Conservation (phyloP, 2,113 vertebrate species). For the Odocoileus virginianus region DNA sequence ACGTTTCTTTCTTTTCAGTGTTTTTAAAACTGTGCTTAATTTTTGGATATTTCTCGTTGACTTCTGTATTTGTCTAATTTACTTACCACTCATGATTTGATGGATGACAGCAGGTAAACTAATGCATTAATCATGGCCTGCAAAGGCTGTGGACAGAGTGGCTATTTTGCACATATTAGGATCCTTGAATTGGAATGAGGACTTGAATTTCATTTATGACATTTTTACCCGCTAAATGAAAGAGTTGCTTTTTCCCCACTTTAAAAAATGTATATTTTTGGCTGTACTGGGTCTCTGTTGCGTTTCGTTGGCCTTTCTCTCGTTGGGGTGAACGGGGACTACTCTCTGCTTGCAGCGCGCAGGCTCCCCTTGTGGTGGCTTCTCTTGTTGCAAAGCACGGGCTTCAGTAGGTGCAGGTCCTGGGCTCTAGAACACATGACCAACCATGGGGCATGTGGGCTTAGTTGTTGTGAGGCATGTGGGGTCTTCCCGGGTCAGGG, state of each 20-base stretch:
- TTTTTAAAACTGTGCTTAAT: background rate
- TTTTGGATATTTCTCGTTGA: background rate
- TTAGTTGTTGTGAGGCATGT: background rate
- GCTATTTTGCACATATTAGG: background rate
- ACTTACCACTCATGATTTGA: background rate
- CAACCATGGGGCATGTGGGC: background rate
- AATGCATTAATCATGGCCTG: background rate
- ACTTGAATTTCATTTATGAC: background rate
- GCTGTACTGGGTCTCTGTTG: background rate
- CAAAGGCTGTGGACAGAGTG: background rate
- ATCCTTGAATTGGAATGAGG: background rate
- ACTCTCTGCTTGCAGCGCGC: background rate
- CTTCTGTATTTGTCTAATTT: background rate
- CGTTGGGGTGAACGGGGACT: background rate
- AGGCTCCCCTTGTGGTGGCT: background rate
- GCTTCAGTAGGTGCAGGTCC: background rate
- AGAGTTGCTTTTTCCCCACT: background rate
- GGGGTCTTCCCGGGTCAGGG: background rate
- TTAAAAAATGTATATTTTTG: background rate
- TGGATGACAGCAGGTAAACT: background rate
- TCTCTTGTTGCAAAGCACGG: background rate
- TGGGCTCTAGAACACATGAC: background rate
- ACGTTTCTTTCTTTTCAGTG: constrained; percentile 67
- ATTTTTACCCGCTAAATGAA: background rate
- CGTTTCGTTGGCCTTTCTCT: background rate